Conservation (phyloP, 1,140 invertebrate species). For the Cotesia vestalis region DNA sequence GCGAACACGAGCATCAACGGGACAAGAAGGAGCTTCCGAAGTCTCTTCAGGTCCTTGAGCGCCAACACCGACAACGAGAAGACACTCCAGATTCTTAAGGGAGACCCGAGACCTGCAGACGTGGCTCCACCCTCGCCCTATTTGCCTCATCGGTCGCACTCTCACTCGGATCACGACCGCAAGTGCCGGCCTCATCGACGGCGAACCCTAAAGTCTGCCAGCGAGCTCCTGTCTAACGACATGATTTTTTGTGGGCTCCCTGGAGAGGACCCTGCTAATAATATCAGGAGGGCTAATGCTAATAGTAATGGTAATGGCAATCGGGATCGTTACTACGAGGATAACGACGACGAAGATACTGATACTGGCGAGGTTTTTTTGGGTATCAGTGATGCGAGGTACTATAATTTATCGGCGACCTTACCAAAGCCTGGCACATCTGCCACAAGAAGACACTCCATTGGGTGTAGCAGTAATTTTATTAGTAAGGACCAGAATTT, state of each 20-base stretch:
- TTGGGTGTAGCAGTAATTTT: conserved; percentile 60
- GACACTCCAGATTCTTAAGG: conserved; percentile 67
- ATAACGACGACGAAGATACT: conserved; percentile 49
- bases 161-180: conserved; percentile 58
- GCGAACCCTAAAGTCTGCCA: conserved; percentile 55
- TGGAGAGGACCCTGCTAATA: conserved; percentile 41
- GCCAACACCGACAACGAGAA: conserved; percentile 65
- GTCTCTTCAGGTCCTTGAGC: conserved; percentile 66
- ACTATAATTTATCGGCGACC: conserved; percentile 66
- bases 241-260: conserved; percentile 60
- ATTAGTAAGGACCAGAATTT: conserved; percentile 50
- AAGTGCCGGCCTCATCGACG: conserved; percentile 46
- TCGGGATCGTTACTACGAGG: conserved; percentile 23
- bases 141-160: conserved; percentile 58
- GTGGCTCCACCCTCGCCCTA: conserved; percentile 67
- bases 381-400: conserved; percentile 59
- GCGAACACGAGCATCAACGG: neutral
- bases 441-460: conserved; percentile 66
- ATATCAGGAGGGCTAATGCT: conserved; percentile 42
- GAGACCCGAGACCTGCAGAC: conserved; percentile 68
- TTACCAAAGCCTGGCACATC: conserved; percentile 45
- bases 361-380: conserved; percentile 62
- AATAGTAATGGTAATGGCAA: too few relatives aligned
- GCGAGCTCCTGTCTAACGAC: conserved; percentile 60
- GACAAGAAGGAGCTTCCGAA: conserved; percentile 59